phyloP scores from a whole-genome alignment of 1,140 invertebrate genomes.

The Lasaia peninsularis region DNA sequence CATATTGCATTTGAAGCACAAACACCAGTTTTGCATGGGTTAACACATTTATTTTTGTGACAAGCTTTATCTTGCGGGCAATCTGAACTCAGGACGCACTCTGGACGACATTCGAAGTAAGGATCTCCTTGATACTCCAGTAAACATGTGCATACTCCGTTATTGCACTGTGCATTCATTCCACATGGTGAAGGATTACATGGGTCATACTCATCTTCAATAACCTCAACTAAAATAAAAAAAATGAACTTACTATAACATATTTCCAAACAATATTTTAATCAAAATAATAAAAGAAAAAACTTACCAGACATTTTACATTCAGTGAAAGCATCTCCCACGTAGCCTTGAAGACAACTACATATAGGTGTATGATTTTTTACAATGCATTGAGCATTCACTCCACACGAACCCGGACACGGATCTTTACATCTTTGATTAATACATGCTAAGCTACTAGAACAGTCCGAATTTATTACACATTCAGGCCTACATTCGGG shows the following conservation, averaged over 20 bases:
- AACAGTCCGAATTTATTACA: conserved; percentile 80
- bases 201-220: conserved; percentile 75
- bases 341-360: conserved; percentile 78
- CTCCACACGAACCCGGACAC: conserved; percentile 81
- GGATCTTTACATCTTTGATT: conserved; percentile 82
- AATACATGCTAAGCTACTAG: conserved; percentile 79
- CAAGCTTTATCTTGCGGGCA: conserved; percentile 80
- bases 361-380: conserved; percentile 82
- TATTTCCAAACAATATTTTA: conserved; percentile 8
- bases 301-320: conserved; percentile 77
- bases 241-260: not conserved
- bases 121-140: conserved; percentile 79
- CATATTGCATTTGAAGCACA: conserved; percentile 85
- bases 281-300: conserved; percentile 27
- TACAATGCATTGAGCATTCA: conserved; percentile 80
- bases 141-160: conserved; percentile 82
- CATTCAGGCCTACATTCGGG: conserved; percentile 82
- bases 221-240: conserved; percentile 45
- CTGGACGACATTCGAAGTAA: conserved; percentile 80
- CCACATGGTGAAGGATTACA: conserved; percentile 86
- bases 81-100: conserved; percentile 81
- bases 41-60: conserved; percentile 79
- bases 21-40: conserved; percentile 79
- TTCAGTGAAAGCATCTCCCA: conserved; percentile 80
- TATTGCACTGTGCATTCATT: conserved; percentile 82